Conservation (phyloP, 2,113 vertebrate species). For the Rhombomys opimus region DNA sequence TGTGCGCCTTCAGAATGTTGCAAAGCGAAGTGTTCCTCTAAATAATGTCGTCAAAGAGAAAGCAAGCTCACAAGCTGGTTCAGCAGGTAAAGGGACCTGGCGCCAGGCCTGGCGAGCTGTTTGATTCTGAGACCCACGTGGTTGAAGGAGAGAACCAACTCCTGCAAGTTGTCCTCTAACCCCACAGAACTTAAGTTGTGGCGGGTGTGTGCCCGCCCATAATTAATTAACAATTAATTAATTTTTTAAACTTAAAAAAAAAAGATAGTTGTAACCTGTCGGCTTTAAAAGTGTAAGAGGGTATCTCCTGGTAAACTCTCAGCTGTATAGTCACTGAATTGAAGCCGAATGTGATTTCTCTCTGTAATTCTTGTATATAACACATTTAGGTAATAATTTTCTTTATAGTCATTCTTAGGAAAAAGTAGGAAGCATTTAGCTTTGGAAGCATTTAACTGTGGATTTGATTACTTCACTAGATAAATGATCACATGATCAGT, state of each 20-base stretch:
- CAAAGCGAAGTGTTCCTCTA: slow-evolving; percentile 36
- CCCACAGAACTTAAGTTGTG: background rate
- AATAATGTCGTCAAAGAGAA: slow-evolving; percentile 33
- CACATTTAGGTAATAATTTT: slow-evolving; percentile 9
- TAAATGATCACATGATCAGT: slow-evolving; percentile 42
- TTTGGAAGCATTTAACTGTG: background rate
- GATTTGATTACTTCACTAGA: slow-evolving; percentile 63
- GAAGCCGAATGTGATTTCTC: slow-evolving; percentile 40
- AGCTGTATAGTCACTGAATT: background rate
- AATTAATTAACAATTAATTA: background rate
- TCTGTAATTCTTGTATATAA: background rate
- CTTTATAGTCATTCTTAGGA: slow-evolving; percentile 36
- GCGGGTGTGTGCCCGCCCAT: background rate
- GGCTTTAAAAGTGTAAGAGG: slow-evolving; percentile 34
- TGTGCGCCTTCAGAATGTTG: slow-evolving; percentile 19
- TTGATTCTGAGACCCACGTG: background rate
- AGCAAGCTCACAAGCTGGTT: background rate
- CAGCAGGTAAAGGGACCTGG: background rate
- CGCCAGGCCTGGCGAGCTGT: background rate
- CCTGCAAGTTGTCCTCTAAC: background rate
- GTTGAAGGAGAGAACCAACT: background rate
- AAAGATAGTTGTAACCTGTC: background rate
- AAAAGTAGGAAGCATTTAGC: slow-evolving; percentile 37
- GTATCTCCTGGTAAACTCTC: slow-evolving; percentile 54
- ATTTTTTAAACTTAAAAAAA: background rate